Conservation (phyloP, 2,888 invertebrate genomes). For the Allophyes oxyacanthae region DNA sequence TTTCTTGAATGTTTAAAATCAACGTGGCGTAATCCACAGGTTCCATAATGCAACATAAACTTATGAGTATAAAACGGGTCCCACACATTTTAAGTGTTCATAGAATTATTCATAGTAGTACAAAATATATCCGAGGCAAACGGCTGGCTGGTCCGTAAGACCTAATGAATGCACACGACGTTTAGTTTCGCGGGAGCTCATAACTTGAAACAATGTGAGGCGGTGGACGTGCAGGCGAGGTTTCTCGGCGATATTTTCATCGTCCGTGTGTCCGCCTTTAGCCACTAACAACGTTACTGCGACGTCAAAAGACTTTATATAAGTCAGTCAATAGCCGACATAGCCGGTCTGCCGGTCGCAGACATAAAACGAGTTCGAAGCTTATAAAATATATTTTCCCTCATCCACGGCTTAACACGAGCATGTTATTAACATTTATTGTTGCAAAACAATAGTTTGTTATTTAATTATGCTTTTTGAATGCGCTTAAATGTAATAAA, state of each 20-base stretch:
- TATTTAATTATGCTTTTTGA: no score
- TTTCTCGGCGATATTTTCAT: conserved; percentile 39
- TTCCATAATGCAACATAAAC: conserved; percentile 1
- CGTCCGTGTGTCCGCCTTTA: conserved; percentile 37
- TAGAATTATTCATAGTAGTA: conserved; percentile 17
- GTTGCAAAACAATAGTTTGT: no score
- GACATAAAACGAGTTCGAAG: conserved; percentile 23
- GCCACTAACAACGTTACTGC: conserved; percentile 56
- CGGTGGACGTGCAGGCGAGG: conserved; percentile 1
- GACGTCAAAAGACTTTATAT: conserved; percentile 46
- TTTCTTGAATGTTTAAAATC: background rate
- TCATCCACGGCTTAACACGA: no score
- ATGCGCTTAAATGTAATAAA: no score
- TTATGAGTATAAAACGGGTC: conserved; percentile 11
- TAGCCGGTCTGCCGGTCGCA: conserved; percentile 14
- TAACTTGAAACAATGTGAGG: conserved; percentile 45
- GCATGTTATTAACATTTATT: no score
- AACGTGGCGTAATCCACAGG: background rate
- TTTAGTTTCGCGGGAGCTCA: conserved; percentile 34
- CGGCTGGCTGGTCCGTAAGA: conserved; percentile 11
- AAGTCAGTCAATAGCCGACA: conserved; percentile 35
- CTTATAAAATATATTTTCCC: conserved; percentile 12
- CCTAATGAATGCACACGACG: conserved; percentile 25
- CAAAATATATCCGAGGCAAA: conserved; percentile 29
- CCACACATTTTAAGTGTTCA: conserved; percentile 30